Base-by-base conservation (phyloP, 1,140 invertebrate species). In the Streblospio benedicti region DNA sequence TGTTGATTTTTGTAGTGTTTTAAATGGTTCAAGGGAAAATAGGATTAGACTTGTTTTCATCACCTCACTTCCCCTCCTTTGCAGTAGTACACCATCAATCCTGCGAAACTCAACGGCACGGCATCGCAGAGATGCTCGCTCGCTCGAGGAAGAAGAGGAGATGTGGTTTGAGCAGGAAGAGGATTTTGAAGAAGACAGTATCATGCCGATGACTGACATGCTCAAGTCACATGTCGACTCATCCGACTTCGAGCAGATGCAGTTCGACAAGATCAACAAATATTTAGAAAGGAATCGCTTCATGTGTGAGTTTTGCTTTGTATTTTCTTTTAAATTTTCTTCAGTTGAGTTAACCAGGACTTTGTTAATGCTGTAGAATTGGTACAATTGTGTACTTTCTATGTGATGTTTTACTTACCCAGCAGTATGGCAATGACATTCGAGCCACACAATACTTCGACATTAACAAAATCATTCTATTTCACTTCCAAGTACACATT, bases 101-200 rank as follows among this genome's bases (percentile, higher is more conserved):
- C n/a, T n/a, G n/a, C n/a, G n/a, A n/a, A n/a, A n/a, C n/a, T n/a
- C n/a, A n/a, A n/a, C n/a, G n/a, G n/a, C n/a, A n/a, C n/a, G n/a
- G n/a, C n/a, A n/a, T 77, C 81, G 93, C 65, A 83, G 92, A 49
- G 93, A 97, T 79, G 88, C 90, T 62, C 82, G 93, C 44, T 87
- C 93, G 70, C 82, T 96, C 62, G 93, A 97, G 49, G 93, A 97
- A 70, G 94, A 98, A 67, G 94, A 98, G 74, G 94, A 97, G 77
- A 92, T 95, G 84, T 98, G 93, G 93, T 97, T 97, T 78, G 94
- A 94, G 73, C 90, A 95, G 69, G 93, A 97, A 65, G 93, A 96
- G 72, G 93, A 95, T 69, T 86, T 91, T 67, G 79, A 81, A 41
- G 92, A 96, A 70, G 75, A 76, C 23, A 62, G 64, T 18, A 63